phyloP scores from a whole-genome alignment of 2,888 invertebrate genomes.

The Hirtodrosophila cameraria region DNA sequence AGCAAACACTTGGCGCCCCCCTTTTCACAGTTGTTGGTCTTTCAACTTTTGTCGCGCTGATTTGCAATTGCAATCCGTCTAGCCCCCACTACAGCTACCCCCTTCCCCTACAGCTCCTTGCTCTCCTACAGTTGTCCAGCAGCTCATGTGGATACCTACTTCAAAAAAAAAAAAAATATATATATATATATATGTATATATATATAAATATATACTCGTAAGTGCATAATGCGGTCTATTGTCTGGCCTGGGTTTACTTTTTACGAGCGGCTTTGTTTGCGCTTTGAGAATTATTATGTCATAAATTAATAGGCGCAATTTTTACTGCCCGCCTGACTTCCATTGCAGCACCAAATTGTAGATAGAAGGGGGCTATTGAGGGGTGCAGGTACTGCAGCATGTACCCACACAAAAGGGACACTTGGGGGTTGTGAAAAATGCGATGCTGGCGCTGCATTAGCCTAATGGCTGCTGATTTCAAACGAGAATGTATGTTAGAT shows the following conservation, averaged over 20 bases:
- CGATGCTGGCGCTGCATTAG: slow-evolving; percentile 63
- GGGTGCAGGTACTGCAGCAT: no score
- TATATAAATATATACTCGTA: slow-evolving; percentile 31
- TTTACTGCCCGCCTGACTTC: slow-evolving; percentile 45
- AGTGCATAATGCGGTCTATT: slow-evolving; percentile 68
- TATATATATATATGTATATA: slow-evolving; percentile 53
- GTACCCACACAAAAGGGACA: slow-evolving; percentile 52
- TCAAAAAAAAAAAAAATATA: slow-evolving; percentile 6
- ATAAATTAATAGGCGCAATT: slow-evolving; percentile 78
- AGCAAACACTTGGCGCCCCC: slow-evolving; percentile 56
- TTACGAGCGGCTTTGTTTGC: slow-evolving; percentile 76
- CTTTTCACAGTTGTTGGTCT: slow-evolving; percentile 48
- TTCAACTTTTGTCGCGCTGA: slow-evolving; percentile 68
- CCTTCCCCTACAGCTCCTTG: neutral
- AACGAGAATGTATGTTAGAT: slow-evolving; percentile 53
- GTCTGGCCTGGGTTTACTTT: slow-evolving; percentile 62
- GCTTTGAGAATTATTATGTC: slow-evolving; percentile 78
- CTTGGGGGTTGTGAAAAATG: slow-evolving; percentile 64
- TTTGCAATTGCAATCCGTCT: slow-evolving; percentile 58
- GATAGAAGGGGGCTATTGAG: neutral
- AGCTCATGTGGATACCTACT: slow-evolving; percentile 51
- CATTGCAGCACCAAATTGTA: no score
- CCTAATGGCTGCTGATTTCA: slow-evolving; percentile 54
- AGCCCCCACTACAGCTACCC: slow-evolving; percentile 20
- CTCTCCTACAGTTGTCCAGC: slow-evolving; percentile 14